Evolutionary conservation across 2,113 vertebrate genomes (phyloP).

Genomic region (Malurus cyaneus): DNA sequence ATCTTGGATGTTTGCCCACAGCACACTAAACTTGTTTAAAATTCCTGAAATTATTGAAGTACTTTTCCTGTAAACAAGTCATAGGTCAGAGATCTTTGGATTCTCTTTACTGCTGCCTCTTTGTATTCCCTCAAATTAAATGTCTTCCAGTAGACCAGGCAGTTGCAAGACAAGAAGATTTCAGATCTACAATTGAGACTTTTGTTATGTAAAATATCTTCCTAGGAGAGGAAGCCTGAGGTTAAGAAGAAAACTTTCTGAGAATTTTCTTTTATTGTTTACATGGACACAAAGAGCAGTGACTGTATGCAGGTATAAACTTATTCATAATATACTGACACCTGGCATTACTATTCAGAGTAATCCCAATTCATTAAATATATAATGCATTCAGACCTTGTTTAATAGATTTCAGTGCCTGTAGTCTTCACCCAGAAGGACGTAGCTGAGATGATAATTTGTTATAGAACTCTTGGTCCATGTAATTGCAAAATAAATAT

Average conservation of each 20-base stretch:
- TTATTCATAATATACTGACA: not conserved
- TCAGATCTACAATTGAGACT: not conserved
- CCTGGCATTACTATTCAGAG: not conserved
- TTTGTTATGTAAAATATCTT: not conserved
- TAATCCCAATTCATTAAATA: not conserved
- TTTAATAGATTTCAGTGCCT: not conserved
- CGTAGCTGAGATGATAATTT: not conserved
- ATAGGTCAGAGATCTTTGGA: not conserved
- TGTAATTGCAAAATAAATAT: not conserved
- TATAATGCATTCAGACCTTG: not conserved
- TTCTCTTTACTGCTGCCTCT: not conserved
- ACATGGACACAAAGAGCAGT: not conserved
- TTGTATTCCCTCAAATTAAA: not conserved
- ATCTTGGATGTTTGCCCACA: slow-evolving; percentile 23
- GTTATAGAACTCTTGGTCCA: not conserved
- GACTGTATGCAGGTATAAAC: not conserved
- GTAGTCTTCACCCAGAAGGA: not conserved
- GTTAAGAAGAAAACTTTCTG: not conserved
- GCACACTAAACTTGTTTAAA: not conserved
- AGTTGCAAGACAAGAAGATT: not conserved
- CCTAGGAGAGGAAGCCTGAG: not conserved
- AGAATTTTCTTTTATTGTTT: not conserved
- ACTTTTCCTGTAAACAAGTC: not conserved
- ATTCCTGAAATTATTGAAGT: slow-evolving; percentile 35
- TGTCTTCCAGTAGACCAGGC: not conserved